phyloP scores from a whole-genome alignment of 2,113 vertebrate genomes.

The Dipodomys ordii region DNA sequence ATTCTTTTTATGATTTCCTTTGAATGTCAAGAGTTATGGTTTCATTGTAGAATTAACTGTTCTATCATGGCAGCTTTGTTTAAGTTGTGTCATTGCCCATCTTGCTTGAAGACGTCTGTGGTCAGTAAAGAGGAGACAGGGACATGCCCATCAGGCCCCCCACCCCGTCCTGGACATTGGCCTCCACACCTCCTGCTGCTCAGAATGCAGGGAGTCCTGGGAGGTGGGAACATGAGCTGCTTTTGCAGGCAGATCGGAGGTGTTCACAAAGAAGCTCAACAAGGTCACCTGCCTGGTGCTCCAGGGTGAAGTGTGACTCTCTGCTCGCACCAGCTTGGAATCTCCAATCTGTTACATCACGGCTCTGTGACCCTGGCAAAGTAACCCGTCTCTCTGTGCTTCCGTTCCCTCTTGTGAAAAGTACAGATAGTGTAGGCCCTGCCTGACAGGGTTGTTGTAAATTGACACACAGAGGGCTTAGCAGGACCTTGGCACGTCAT shows the following conservation, averaged over 20 bases:
- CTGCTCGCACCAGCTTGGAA: not conserved
- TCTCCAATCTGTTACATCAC: not conserved
- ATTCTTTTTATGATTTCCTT: conserved; percentile 48
- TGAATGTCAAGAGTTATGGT: not conserved
- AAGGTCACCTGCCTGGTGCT: not conserved
- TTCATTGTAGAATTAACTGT: conserved; percentile 25
- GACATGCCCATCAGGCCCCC: not conserved
- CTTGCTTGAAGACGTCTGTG: not conserved
- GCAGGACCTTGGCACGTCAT: not conserved
- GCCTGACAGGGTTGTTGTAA: not conserved
- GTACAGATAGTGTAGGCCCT: not conserved
- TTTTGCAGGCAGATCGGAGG: not conserved
- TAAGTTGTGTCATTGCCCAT: not conserved
- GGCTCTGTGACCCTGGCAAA: not conserved
- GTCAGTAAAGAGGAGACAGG: not conserved
- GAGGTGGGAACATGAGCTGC: not conserved
- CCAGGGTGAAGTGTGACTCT: not conserved
- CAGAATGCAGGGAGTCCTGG: not conserved
- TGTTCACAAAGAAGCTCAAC: not conserved
- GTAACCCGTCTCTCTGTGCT: conserved; percentile 49
- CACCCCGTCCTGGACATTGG: not conserved
- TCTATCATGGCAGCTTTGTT: not conserved
- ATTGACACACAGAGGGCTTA: not conserved
- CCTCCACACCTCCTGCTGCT: not conserved
- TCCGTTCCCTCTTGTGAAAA: conserved; percentile 16